Evolutionary conservation across 2,797 vertebrate species (phyloP).

Genomic region (Coilia nasus): DNA sequence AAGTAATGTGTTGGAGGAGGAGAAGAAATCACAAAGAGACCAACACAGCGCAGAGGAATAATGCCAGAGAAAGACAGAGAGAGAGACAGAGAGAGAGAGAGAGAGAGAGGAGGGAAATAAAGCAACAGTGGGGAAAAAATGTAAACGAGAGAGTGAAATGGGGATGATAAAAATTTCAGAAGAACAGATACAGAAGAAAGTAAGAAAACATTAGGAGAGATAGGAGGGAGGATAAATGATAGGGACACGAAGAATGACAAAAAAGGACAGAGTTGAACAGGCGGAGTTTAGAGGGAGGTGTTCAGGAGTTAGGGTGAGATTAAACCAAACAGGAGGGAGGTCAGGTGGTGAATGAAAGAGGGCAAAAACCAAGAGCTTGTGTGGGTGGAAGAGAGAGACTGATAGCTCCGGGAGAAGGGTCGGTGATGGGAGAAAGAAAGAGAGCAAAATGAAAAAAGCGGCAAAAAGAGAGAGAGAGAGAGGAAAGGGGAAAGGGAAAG

Average conservation of each 20-base stretch:
- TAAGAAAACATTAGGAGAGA: constrained; percentile 15
- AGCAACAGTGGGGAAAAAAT: neutral
- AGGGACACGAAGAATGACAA: neutral
- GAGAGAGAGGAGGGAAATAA: neutral
- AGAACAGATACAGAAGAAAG: neutral
- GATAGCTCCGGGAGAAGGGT: neutral
- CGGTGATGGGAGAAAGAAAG: constrained; percentile 15
- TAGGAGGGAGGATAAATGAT: neutral
- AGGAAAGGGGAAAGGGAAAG: constrained; percentile 11
- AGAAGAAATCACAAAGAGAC: neutral
- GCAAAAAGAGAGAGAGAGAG: constrained; percentile 12
- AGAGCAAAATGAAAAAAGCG: constrained; percentile 22
- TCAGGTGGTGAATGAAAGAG: neutral
- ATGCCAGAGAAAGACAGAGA: neutral
- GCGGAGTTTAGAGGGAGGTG: neutral
- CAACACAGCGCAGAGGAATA: constrained; percentile 15
- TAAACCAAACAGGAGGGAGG: neutral
- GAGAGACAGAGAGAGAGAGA: neutral
- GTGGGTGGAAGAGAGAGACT: neutral
- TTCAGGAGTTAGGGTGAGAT: neutral
- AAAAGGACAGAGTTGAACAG: neutral
- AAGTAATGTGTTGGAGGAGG: constrained; percentile 24
- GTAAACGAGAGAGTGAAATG: neutral
- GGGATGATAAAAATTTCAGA: neutral
- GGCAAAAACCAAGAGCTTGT: neutral